A percentile compares a stretch with the other conserved stretches of the same genome.
Evolutionary conservation across 2,113 vertebrate species (phyloP).

Genomic region (Guaruba guarouba): DNA sequence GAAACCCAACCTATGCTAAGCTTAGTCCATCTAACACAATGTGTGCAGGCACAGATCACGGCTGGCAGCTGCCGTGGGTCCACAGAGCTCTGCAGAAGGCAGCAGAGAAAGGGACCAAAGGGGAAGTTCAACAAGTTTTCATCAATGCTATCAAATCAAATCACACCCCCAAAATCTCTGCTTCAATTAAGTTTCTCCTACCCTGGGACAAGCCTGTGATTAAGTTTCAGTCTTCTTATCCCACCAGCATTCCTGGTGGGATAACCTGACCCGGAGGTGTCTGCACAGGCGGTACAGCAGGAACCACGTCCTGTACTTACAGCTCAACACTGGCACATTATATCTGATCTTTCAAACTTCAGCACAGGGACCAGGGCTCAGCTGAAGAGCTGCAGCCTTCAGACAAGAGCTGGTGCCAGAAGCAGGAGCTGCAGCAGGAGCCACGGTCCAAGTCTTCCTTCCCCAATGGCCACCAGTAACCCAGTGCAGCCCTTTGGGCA

Average conservation of each 20-base stretch:
- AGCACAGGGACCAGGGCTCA: not conserved
- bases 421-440: not conserved
- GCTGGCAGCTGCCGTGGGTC: not conserved
- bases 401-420: not conserved
- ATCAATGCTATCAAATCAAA: not conserved
- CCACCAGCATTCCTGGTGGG: not conserved
- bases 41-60: not conserved
- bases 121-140: not conserved
- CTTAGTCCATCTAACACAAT: not conserved
- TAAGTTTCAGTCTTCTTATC: not conserved
- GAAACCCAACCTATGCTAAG: not conserved
- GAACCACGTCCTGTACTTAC: accelerated
- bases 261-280: not conserved
- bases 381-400: not conserved
- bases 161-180: not conserved
- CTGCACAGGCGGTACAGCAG: not conserved
- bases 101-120: not conserved
- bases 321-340: accelerated
- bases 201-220: not conserved
- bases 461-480: not conserved
- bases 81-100: not conserved
- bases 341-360: too few relatives aligned
- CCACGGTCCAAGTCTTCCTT: not conserved
- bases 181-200: not conserved
- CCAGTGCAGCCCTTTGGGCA: not conserved